These are phyloP conservation scores for Papilio xuthus DNA, from an alignment of 1,140 invertebrate species.

Conservation along the genomic window DNA sequence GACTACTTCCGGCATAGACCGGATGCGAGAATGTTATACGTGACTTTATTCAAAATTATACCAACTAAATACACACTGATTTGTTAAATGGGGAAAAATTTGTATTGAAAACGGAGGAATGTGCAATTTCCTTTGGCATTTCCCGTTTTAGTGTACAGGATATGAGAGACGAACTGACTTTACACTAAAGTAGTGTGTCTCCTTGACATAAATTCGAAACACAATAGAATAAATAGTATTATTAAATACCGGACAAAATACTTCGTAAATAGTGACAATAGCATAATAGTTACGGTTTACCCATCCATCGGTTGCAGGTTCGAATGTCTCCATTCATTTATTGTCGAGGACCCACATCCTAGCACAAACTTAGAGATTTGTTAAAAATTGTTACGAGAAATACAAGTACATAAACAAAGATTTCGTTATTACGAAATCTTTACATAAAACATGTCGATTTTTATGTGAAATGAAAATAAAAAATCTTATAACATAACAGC, in stretches of 20 bases:
- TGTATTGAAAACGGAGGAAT: background rate
- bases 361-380: no score
- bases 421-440: no score
- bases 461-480: no score
- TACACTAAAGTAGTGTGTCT: background rate
- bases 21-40: conserved; percentile 33
- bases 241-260: no score
- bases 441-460: no score
- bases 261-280: no score
- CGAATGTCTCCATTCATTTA: no score
- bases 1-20: conserved; percentile 12
- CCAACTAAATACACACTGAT: conserved; percentile 25
- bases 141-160: background rate
- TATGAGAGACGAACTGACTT: background rate
- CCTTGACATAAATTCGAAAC: background rate
- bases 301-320: no score
- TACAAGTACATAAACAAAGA: no score
- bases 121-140: conserved; percentile 6
- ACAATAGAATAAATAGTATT: background rate
- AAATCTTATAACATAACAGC: background rate
- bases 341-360: no score
- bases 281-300: no score
- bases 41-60: conserved; percentile 46
- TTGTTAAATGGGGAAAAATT: conserved; percentile 28
- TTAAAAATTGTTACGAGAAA: no score